Base-by-base conservation (phyloP, 2,888 invertebrate genomes). In the Mythimna loreyi region DNA sequence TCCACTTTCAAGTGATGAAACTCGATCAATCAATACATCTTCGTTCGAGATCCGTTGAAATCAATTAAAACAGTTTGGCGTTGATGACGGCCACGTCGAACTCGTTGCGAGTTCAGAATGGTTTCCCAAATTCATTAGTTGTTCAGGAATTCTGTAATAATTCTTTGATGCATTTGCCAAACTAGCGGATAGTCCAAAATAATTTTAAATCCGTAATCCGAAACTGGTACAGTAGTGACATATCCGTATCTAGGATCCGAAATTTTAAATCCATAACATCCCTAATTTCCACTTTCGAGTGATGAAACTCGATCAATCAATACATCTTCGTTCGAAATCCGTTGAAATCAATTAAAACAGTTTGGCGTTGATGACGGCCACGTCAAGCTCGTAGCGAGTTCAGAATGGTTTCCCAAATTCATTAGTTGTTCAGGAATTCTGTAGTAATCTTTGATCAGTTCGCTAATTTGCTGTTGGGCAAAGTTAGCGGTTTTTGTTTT, bases 1-100 rank as follows among this genome's bases (percentile, higher is more conserved):
- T 56, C 45, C 40, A 62, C 40, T 67, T 61, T 45, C 66, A 11
- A 61, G 58, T 28, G 50, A 65, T 53, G 52, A 69, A 81, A 80
- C 78, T 73, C 68, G 40, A 75, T 73, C 75, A 75, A 73, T 73
- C 68, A 67, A 73, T 73, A 73, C 36, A 60, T 68, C 67, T 71
- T 75, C 61, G 52, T 71, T 72, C 47, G 64, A 60, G 50, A 81
- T 73, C 75, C 53, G 58, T 72, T 69, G 53, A 61, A 81, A 78
- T 75, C 78, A 78, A 83, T 83, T 84, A 78, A 75, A 73, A 80
- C 75, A 78, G 78, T 81, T 81, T 64, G 67, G 55, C 72, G 60
- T 72, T 72, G 65, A 67, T 65, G 67, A 59, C 65, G 52, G 57
- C 40, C 19, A 40, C 5, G 40, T 16, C 16, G 6, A 40, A 16